Conservation (phyloP, 1,140 invertebrate species). For the Wasmannia auropunctata region DNA sequence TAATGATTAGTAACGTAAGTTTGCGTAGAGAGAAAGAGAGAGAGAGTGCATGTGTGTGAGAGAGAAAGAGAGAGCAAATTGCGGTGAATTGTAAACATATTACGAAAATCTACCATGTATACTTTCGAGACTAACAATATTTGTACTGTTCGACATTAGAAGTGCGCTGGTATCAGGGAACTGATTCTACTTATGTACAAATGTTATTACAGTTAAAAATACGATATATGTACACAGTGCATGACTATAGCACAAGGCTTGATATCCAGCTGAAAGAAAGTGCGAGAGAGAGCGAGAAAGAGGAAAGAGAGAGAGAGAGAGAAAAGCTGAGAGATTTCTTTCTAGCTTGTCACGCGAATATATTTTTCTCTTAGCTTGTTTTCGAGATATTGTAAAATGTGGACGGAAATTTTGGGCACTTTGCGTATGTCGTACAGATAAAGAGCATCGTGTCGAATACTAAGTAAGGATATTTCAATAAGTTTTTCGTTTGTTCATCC, state of each 20-base stretch:
- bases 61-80: constrained; percentile 70
- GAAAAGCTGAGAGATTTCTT: constrained; percentile 22
- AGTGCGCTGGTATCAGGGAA: constrained; percentile 84
- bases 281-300: background rate
- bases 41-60: background rate
- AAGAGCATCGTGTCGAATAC: constrained; percentile 3
- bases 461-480: background rate
- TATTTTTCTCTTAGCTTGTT: constrained; percentile 48
- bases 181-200: constrained; percentile 74
- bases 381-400: constrained; percentile 23
- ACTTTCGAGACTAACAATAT: constrained; percentile 82
- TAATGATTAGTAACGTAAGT: constrained; percentile 79
- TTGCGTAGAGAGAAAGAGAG: constrained; percentile 45
- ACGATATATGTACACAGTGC: constrained; percentile 50
- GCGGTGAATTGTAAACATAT: constrained; percentile 74
- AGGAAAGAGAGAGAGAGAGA: background rate
- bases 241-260: constrained; percentile 37
- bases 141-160: constrained; percentile 81
- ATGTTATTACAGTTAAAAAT: constrained; percentile 65
- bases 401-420: constrained; percentile 27
- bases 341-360: constrained; percentile 54
- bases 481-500: constrained; percentile 22
- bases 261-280: background rate
- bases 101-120: constrained; percentile 79
- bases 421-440: background rate